Percentiles rank a stretch among this genome's conserved stretches.
phyloP scores from a whole-genome alignment of 2,888 invertebrate genomes.

The Bugulina stolonifera region DNA sequence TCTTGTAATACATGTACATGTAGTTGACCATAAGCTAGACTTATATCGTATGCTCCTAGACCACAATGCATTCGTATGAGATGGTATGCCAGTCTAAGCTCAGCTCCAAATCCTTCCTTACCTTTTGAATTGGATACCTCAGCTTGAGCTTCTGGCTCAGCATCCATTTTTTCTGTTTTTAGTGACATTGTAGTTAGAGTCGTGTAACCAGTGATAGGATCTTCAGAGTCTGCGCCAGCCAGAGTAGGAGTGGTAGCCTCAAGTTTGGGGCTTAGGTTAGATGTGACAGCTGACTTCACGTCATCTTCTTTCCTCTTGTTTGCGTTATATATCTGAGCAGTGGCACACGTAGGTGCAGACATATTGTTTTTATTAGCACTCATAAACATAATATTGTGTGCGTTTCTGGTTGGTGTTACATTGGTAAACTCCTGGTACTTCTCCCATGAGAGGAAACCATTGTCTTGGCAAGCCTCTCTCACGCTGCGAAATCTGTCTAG shows the following conservation, averaged over 20 bases:
- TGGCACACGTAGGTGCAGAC: neutral
- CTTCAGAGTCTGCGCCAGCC: neutral
- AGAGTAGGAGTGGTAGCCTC: neutral
- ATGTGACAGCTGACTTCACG: neutral
- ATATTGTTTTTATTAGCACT: neutral
- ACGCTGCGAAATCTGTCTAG: constrained; percentile 15
- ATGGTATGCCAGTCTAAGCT: no score
- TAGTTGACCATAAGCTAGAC: no score
- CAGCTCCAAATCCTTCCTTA: no score
- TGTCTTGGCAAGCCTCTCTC: neutral
- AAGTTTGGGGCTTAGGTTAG: neutral
- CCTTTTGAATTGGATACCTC: neutral
- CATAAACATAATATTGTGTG: neutral
- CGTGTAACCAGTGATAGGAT: neutral
- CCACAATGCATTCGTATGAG: no score
- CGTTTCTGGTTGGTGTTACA: neutral
- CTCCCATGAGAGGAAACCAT: constrained; percentile 13
- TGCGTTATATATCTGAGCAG: neutral
- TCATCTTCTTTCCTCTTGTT: neutral
- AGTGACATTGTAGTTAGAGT: neutral
- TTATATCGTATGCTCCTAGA: no score
- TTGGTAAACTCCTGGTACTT: constrained; percentile 23
- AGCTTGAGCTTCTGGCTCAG: neutral
- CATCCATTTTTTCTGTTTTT: neutral
- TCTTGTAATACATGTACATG: no score